Conservation (phyloP, 2,888 invertebrate species). For the Tetragonisca angustula region DNA sequence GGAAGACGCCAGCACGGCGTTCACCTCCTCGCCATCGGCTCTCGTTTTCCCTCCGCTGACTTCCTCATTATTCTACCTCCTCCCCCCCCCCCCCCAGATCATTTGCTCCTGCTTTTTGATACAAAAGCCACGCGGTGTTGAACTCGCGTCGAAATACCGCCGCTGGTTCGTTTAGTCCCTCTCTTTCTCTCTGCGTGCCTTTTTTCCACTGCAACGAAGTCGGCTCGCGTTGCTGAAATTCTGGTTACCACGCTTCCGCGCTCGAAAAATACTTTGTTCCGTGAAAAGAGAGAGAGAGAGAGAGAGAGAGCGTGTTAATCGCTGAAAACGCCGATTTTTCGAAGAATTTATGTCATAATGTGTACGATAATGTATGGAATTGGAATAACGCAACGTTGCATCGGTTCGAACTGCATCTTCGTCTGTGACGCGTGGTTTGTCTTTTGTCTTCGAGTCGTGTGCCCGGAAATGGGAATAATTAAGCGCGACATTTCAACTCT, state of each 20-base stretch:
- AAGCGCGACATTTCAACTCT: too few relatives aligned
- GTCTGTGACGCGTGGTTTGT: too few relatives aligned
- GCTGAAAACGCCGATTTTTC: background rate
- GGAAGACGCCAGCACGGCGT: constrained; percentile 59
- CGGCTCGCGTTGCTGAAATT: constrained; percentile 5
- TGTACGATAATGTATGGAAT: too few relatives aligned
- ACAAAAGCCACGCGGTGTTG: constrained; percentile 49
- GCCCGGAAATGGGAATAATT: too few relatives aligned
- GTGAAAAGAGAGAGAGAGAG: background rate
- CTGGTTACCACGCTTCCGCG: background rate
- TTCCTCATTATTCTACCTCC: constrained; percentile 64
- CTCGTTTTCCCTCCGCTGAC: constrained; percentile 63
- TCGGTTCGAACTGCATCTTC: background rate
- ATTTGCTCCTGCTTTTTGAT: constrained; percentile 53
- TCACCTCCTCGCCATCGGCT: constrained; percentile 63
- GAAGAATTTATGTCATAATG: background rate
- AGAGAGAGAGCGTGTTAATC: background rate
- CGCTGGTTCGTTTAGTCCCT: background rate
- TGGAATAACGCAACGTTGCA: too few relatives aligned
- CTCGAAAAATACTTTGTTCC: background rate
- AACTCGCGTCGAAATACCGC: constrained; percentile 21
- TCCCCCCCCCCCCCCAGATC: constrained; percentile 46
- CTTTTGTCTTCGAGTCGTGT: too few relatives aligned
- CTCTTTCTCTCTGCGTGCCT: background rate
- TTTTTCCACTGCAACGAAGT: background rate